Base-by-base conservation (phyloP, 2,888 invertebrate genomes). In the Hydropsyche betteni region DNA sequence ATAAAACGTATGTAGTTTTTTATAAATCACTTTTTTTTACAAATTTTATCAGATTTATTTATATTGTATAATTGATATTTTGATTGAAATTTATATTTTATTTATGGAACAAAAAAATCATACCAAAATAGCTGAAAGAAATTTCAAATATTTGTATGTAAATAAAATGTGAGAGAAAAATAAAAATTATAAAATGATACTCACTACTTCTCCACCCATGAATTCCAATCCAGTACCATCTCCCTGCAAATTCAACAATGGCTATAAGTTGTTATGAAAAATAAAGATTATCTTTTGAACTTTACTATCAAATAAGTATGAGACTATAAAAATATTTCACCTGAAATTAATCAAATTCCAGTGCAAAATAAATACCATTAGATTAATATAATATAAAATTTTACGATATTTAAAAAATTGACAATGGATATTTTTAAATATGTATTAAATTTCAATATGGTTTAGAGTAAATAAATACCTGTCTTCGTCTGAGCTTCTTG, bases 401-500 rank as follows among this genome's bases (percentile, higher is more conserved):
- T 38, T 14, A n/a, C 38, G 12, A 36, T 75, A 12, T 8, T 10
- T 2, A 52, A 52, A 10, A 52, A 2, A 10, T n/a, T 52, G 52
- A 52, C 2, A 12, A n/a, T 52, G n/a, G 2, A 24, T 24, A 24
- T 24, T 24, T 24, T 24, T 1, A 24, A n/a, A 68, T 68, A 5
- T 68, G 5, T n/a, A 33, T 64, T 1, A 64, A 36, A 68, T 5
- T 5, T 53, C 24, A 74, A 64, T 75, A 76, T 75, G 74, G 74
- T 44, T 2, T 77, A 76, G 77, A 80, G 80, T 84, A 78, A 83
- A 86, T 88, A 89, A 85, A 86, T 90, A 93, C 93, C 91, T 93
- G 93, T 86, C 93, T 88, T 84, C 94, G 88, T 84, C 93, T 90
- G 82, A 94, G 89, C 85, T 94, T 94, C 88, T 93, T 92, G 90